A percentile compares a stretch with the other conserved stretches of the same genome.
Evolutionary conservation across 1,140 invertebrate species (phyloP).

Genomic region (Caerostris extrusa): DNA sequence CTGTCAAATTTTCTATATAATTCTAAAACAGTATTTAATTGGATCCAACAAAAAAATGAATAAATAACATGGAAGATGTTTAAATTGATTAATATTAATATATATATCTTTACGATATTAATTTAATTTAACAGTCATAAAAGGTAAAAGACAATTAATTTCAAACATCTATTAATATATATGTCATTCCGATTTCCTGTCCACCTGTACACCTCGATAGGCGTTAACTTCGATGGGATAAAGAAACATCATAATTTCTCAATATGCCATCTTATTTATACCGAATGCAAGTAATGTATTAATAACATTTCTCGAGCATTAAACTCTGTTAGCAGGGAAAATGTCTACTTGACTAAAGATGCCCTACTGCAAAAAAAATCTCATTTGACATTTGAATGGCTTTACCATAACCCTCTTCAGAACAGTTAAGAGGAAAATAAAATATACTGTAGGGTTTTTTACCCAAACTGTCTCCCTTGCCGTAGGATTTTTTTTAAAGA

Average conservation of each 20-base stretch:
- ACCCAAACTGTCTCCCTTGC: constrained; percentile 25
- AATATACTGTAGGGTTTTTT: constrained; percentile 46
- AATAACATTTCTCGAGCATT: neutral
- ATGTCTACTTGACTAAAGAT: constrained; percentile 4
- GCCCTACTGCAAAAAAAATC: constrained; percentile 6
- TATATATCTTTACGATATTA: too few relatives aligned
- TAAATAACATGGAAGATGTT: too few relatives aligned
- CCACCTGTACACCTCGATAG: neutral
- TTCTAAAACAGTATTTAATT: too few relatives aligned
- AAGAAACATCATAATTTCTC: neutral
- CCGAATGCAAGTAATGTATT: neutral
- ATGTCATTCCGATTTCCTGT: too few relatives aligned
- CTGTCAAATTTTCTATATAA: too few relatives aligned
- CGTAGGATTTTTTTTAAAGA: constrained; percentile 10
- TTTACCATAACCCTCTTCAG: constrained; percentile 37
- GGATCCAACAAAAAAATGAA: too few relatives aligned
- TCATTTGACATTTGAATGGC: constrained; percentile 67
- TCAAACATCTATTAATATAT: too few relatives aligned
- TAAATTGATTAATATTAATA: too few relatives aligned
- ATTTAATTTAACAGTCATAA: too few relatives aligned
- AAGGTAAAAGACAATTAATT: too few relatives aligned
- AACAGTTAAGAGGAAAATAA: constrained; percentile 39
- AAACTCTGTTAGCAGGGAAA: neutral
- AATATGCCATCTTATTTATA: neutral
- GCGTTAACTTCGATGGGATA: neutral